Conservation (phyloP, 2,888 invertebrate genomes). For the Epirrhoe tristata region DNA sequence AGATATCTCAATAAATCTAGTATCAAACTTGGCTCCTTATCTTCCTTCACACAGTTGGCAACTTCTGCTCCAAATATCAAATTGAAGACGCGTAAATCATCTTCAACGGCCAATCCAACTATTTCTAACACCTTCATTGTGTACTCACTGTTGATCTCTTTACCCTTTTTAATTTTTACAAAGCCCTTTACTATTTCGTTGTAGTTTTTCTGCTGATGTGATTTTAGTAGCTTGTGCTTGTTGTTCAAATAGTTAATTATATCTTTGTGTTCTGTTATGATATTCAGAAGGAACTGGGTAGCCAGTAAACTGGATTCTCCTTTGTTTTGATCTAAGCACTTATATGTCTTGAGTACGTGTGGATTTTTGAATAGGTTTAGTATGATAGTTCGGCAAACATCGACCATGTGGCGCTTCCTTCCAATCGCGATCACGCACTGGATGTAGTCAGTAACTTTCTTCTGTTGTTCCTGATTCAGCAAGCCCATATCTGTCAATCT, state of each 20-base stretch:
- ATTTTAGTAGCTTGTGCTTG: slow-evolving; percentile 69
- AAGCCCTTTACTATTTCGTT: slow-evolving; percentile 74
- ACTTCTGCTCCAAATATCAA: slow-evolving; percentile 66
- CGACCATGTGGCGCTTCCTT: slow-evolving; percentile 63
- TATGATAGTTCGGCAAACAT: slow-evolving; percentile 65
- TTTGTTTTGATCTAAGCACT: slow-evolving; percentile 66
- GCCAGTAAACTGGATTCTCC: slow-evolving; percentile 58
- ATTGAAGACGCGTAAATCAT: slow-evolving; percentile 74
- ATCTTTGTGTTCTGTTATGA: slow-evolving; percentile 62
- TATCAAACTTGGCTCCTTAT: slow-evolving; percentile 81
- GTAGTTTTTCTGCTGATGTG: slow-evolving; percentile 84
- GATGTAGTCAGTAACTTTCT: slow-evolving; percentile 63
- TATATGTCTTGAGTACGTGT: slow-evolving; percentile 71
- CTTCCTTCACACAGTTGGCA: slow-evolving; percentile 69
- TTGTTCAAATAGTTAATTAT: slow-evolving; percentile 64
- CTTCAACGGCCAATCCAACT: slow-evolving; percentile 68
- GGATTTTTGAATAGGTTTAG: slow-evolving; percentile 70
- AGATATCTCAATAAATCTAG: slow-evolving; percentile 78
- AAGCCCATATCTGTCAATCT: slow-evolving; percentile 65
- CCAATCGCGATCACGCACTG: slow-evolving; percentile 64
- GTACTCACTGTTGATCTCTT: slow-evolving; percentile 64
- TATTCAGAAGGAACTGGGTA: slow-evolving; percentile 68
- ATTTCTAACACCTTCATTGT: slow-evolving; percentile 74
- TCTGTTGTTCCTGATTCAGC: slow-evolving; percentile 56
- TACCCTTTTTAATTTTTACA: slow-evolving; percentile 74